Evolutionary conservation across 2,113 vertebrate species (phyloP).

Genomic region (Ptilonorhynchus violaceus): DNA sequence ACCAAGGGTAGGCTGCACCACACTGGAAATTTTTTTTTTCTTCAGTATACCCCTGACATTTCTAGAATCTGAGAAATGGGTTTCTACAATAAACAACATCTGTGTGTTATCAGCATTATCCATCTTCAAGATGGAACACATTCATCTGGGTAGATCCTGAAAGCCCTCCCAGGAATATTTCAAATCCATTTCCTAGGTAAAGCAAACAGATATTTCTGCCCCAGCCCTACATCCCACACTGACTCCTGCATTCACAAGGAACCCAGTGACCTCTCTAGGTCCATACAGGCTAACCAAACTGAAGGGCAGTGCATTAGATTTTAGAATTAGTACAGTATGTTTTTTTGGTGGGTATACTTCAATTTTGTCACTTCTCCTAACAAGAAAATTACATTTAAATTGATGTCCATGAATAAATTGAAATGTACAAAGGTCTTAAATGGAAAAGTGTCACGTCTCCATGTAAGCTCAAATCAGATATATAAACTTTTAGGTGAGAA

Average conservation of each 20-base stretch:
- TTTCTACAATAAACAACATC: conserved; percentile 57
- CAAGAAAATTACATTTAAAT: background rate
- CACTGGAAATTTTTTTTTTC: background rate
- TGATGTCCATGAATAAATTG: background rate
- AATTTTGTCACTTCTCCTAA: background rate
- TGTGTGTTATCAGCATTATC: conserved; percentile 35
- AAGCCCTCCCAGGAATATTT: conserved; percentile 22
- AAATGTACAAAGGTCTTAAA: background rate
- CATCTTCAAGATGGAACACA: background rate
- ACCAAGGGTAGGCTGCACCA: background rate
- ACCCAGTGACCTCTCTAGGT: background rate
- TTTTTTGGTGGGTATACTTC: background rate
- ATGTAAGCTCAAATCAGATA: background rate
- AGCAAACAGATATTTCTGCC: background rate
- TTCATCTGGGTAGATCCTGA: conserved; percentile 17
- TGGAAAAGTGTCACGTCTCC: background rate
- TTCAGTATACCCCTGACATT: background rate
- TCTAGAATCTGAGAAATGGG: conserved; percentile 24
- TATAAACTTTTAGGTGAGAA: background rate
- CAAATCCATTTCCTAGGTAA: background rate
- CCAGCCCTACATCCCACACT: background rate
- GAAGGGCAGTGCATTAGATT: background rate
- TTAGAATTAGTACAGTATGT: background rate
- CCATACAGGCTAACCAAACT: background rate
- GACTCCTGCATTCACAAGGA: background rate